Conservation (phyloP, 2,797 vertebrate species). For the Argya squamiceps region DNA sequence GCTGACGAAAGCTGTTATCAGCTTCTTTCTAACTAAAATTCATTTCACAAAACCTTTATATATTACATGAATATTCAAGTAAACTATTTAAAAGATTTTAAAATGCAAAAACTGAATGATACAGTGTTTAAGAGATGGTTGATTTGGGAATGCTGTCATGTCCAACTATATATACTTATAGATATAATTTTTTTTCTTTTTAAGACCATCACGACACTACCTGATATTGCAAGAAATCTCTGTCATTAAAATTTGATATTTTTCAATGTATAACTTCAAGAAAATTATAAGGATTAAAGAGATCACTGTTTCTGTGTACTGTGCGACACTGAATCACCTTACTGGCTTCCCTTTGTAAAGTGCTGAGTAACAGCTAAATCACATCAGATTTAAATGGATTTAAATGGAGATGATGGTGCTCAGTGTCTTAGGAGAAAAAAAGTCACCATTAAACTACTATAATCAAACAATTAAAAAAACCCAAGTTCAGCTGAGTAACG, state of each 20-base stretch:
- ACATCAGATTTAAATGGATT: conserved; percentile 9
- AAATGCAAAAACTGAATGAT: conserved; percentile 73
- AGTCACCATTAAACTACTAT: not conserved
- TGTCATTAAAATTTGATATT: conserved; percentile 40
- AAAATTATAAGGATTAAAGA: not conserved
- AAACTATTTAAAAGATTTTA: conserved; percentile 75
- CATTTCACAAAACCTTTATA: conserved; percentile 81
- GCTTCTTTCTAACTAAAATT: conserved; percentile 85
- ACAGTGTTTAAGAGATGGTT: conserved; percentile 74
- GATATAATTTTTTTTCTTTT: conserved; percentile 55
- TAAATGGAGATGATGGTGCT: not conserved
- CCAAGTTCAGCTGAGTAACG: not conserved
- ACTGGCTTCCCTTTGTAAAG: conserved; percentile 50
- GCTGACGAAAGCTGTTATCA: conserved; percentile 78
- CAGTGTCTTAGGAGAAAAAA: not conserved
- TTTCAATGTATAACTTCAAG: conserved; percentile 37
- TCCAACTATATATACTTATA: conserved; percentile 49
- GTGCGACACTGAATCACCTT: conserved; percentile 2
- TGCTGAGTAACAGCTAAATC: conserved; percentile 46
- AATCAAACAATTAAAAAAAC: not conserved
- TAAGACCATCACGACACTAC: conserved; percentile 70
- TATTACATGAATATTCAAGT: conserved; percentile 83
- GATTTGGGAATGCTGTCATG: conserved; percentile 74
- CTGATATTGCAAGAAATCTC: conserved; percentile 49
- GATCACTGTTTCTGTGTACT: not conserved